These are phyloP conservation scores for Pelecanus crispus DNA, from an alignment of 2,113 vertebrate genomes.

Conservation along the genomic window DNA sequence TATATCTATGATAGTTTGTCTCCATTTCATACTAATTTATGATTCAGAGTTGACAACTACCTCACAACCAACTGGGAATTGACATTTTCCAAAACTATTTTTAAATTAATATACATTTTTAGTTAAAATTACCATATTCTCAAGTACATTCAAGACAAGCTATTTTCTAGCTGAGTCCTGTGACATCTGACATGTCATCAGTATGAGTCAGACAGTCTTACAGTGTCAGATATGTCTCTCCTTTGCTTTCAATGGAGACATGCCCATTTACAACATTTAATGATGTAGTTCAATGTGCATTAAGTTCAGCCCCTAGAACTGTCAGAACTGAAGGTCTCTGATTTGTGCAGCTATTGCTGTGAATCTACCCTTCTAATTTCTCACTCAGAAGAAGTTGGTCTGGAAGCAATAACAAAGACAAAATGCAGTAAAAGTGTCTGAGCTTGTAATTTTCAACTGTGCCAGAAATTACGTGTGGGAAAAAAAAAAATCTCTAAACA, in stretches of 20 bases:
- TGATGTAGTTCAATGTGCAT: neutral
- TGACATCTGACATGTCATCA: neutral
- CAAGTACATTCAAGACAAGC: neutral
- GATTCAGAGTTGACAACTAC: neutral
- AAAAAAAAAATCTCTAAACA: neutral
- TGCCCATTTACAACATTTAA: neutral
- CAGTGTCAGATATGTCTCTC: neutral
- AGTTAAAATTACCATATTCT: neutral
- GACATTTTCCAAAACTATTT: neutral
- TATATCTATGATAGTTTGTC: neutral
- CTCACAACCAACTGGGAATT: neutral
- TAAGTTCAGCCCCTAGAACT: neutral
- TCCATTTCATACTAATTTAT: neutral
- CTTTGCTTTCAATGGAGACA: neutral
- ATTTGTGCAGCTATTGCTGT: neutral
- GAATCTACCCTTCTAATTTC: slow-evolving; percentile 2
- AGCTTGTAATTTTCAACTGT: neutral
- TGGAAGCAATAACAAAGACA: neutral
- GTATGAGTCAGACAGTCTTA: neutral
- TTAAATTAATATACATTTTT: neutral
- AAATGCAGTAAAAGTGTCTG: neutral
- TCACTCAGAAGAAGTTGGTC: neutral
- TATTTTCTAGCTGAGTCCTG: neutral
- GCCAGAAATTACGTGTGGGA: neutral
- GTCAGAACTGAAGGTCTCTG: neutral